These are phyloP conservation scores for Euclidia mi DNA, from an alignment of 2,888 invertebrate genomes.

Conservation along the genomic window DNA sequence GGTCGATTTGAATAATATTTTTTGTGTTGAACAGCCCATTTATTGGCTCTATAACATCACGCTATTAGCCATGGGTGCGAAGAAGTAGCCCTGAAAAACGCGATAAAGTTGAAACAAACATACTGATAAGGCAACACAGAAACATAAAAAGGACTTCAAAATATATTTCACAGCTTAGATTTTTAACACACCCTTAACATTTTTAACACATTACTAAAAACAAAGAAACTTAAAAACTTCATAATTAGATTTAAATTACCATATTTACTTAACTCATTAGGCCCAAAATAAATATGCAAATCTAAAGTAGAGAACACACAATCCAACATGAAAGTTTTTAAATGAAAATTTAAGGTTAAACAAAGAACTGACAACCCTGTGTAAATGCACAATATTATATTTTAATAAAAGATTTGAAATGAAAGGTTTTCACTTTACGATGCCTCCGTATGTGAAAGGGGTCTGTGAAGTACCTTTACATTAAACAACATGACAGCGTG, in stretches of 20 bases:
- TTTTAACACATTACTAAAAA: too few species aligned
- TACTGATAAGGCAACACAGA: too few species aligned
- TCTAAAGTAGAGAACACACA: conserved; percentile 7
- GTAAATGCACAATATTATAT: conserved; percentile 20
- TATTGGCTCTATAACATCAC: too few species aligned
- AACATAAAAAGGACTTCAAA: too few species aligned
- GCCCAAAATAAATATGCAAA: neutral
- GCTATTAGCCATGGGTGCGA: too few species aligned
- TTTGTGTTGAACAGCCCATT: too few species aligned
- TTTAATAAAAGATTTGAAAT: conserved; percentile 23
- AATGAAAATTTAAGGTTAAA: conserved; percentile 9
- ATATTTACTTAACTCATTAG: conserved; percentile 14
- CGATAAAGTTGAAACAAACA: too few species aligned
- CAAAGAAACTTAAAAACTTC: neutral
- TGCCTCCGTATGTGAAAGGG: conserved; percentile 14
- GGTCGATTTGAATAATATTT: too few species aligned
- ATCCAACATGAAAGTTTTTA: conserved; percentile 7
- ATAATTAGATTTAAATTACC: conserved; percentile 1
- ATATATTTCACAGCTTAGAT: too few species aligned
- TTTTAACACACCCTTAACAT: neutral
- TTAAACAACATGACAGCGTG: neutral
- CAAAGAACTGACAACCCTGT: conserved; percentile 11
- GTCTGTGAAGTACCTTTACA: neutral
- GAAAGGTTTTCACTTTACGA: conserved; percentile 21
- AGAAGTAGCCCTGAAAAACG: too few species aligned